A percentile compares a stretch with the other conserved stretches of the same genome.
phyloP scores from a whole-genome alignment of 2,113 vertebrate species.

The Xerus inauris region DNA sequence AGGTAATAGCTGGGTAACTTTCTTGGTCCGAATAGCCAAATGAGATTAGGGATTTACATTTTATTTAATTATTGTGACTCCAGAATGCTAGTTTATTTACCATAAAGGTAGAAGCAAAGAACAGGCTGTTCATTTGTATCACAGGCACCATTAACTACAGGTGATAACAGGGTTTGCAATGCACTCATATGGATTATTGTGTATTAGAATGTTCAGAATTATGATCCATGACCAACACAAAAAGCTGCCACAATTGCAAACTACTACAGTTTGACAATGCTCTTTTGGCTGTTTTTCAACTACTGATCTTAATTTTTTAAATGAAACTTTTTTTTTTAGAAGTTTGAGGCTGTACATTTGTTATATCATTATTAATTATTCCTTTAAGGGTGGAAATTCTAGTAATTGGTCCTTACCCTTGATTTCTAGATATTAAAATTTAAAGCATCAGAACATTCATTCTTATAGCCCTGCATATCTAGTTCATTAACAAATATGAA shows the following conservation, averaged over 20 bases:
- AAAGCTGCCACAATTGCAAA: conserved; percentile 67
- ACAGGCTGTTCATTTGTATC: conserved; percentile 82
- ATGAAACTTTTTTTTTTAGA: conserved; percentile 85
- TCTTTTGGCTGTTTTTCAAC: conserved; percentile 81
- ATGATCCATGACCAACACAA: conserved; percentile 64
- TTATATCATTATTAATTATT: conserved; percentile 92
- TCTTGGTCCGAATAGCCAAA: conserved; percentile 88
- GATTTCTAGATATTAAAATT: conserved; percentile 94
- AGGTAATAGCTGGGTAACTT: conserved; percentile 91
- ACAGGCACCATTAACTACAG: conserved; percentile 86
- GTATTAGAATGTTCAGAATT: conserved; percentile 77
- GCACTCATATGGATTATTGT: conserved; percentile 76
- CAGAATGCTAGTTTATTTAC: conserved; percentile 87
- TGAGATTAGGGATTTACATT: conserved; percentile 90
- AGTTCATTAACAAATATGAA: conserved; percentile 99
- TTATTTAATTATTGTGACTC: conserved; percentile 89
- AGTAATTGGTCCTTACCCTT: conserved; percentile 93
- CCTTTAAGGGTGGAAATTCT: conserved; percentile 91
- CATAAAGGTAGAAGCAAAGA: conserved; percentile 88
- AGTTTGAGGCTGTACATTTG: conserved; percentile 88
- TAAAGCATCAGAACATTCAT: conserved; percentile 94
- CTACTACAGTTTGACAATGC: not conserved
- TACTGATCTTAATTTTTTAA: conserved; percentile 86
- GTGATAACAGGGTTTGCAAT: conserved; percentile 84
- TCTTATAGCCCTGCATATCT: conserved; percentile 94